Percentiles rank a stretch among this genome's conserved stretches.
Conservation (phyloP, 2,888 invertebrate genomes). For the Anthophora plumipes region DNA sequence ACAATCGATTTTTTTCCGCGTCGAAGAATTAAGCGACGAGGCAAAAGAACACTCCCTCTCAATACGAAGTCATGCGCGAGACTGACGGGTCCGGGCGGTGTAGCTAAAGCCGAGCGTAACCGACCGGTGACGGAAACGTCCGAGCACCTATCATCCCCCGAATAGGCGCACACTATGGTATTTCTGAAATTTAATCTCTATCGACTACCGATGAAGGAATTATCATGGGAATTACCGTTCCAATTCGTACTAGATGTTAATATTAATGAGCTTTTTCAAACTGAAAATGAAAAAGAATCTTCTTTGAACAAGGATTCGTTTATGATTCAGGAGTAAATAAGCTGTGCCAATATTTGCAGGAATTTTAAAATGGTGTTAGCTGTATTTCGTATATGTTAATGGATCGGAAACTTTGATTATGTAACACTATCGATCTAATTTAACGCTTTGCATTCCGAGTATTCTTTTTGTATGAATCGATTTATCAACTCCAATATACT, state of each 20-base stretch:
- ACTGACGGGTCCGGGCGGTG: slow-evolving; percentile 78
- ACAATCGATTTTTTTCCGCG: slow-evolving; percentile 51
- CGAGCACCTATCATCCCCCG: slow-evolving; percentile 66
- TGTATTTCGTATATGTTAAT: not conserved
- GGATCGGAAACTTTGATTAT: not conserved
- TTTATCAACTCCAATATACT: too few species aligned
- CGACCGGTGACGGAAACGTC: slow-evolving; percentile 58
- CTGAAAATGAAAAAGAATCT: not conserved
- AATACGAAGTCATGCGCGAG: slow-evolving; percentile 73
- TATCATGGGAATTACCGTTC: slow-evolving; percentile 29
- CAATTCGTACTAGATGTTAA: slow-evolving; percentile 6
- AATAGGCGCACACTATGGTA: slow-evolving; percentile 30
- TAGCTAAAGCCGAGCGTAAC: slow-evolving; percentile 65
- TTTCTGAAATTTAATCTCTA: slow-evolving; percentile 63
- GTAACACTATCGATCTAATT: too few species aligned
- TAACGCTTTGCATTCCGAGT: too few species aligned
- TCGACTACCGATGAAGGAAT: slow-evolving; percentile 51
- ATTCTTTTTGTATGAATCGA: too few species aligned
- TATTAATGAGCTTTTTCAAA: not conserved
- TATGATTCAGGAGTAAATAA: not conserved
- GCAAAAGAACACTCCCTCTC: slow-evolving; percentile 50
- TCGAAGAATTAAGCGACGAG: slow-evolving; percentile 4
- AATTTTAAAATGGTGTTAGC: too few species aligned
- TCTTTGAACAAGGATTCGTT: not conserved
- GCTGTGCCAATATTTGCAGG: not conserved